A percentile compares a stretch with the other conserved stretches of the same genome.
These are phyloP conservation scores for Capitulum mitella DNA, from an alignment of 2,888 invertebrate species.

Conservation along the genomic window DNA sequence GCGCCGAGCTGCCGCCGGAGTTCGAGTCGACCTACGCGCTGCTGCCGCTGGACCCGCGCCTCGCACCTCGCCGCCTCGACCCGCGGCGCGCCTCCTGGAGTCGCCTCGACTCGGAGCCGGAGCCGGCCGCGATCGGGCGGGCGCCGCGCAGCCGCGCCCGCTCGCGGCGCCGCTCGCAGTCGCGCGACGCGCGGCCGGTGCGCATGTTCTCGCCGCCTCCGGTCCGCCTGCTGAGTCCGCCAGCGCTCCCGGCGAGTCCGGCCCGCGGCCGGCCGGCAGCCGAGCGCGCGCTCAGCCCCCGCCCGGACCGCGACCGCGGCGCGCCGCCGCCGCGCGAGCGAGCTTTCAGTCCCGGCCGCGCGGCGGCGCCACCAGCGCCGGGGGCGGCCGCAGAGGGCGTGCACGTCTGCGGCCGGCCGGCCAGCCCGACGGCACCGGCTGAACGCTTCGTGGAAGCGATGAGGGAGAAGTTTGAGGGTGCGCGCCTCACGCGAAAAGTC, in stretches of 20 bases:
- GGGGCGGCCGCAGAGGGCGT: neutral
- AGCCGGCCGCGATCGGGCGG: neutral
- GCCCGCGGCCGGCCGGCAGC: neutral
- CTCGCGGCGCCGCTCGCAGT: constrained; percentile 9
- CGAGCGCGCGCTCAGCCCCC: neutral
- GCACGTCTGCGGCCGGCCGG: neutral
- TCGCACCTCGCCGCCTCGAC: neutral
- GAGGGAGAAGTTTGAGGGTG: neutral
- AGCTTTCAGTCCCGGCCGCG: neutral
- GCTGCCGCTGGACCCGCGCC: neutral
- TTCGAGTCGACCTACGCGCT: neutral
- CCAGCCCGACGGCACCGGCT: neutral
- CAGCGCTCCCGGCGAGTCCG: neutral
- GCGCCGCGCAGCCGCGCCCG: neutral
- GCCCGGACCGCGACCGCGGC: neutral
- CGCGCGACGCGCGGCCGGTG: neutral
- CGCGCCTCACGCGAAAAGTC: neutral
- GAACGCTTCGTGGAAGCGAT: neutral
- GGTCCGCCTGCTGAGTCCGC: neutral
- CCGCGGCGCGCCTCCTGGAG: neutral
- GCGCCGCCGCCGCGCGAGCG: neutral
- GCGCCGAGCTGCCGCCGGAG: neutral
- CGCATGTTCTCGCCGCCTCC: neutral
- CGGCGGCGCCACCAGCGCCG: neutral
- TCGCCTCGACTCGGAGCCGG: neutral